These are phyloP conservation scores for Carollia perspicillata DNA, from an alignment of 2,113 vertebrate species.

Conservation along the genomic window DNA sequence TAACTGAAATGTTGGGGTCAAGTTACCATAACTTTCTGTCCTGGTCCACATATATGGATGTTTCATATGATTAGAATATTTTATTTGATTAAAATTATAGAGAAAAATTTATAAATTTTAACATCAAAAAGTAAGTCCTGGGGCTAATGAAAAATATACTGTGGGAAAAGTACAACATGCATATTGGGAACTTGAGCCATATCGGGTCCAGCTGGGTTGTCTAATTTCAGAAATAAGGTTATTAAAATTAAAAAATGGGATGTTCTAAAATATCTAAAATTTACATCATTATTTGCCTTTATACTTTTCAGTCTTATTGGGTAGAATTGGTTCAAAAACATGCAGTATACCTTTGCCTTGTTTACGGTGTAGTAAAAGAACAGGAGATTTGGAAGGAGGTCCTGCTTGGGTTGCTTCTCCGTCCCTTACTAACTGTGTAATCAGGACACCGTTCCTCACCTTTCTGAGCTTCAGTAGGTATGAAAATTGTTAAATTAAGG, in stretches of 20 bases:
- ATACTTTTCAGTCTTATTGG: neutral
- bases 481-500: neutral
- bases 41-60: neutral
- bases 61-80: slow-evolving; percentile 2
- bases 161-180: neutral
- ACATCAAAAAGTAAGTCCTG: neutral
- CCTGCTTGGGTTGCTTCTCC: neutral
- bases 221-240: neutral
- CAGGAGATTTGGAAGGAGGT: neutral
- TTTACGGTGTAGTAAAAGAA: neutral
- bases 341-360: neutral
- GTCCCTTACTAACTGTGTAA: neutral
- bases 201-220: neutral
- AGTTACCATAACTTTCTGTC: neutral
- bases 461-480: neutral
- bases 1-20: neutral
- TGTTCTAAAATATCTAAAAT: neutral
- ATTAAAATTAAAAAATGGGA: neutral
- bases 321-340: neutral
- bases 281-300: neutral
- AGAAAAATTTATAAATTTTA: slow-evolving; percentile 6
- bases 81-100: neutral
- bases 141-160: neutral
- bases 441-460: neutral
- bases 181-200: neutral